These are phyloP conservation scores for Natrix natrix DNA, from an alignment of 2,797 vertebrate genomes.

Conservation along the genomic window DNA sequence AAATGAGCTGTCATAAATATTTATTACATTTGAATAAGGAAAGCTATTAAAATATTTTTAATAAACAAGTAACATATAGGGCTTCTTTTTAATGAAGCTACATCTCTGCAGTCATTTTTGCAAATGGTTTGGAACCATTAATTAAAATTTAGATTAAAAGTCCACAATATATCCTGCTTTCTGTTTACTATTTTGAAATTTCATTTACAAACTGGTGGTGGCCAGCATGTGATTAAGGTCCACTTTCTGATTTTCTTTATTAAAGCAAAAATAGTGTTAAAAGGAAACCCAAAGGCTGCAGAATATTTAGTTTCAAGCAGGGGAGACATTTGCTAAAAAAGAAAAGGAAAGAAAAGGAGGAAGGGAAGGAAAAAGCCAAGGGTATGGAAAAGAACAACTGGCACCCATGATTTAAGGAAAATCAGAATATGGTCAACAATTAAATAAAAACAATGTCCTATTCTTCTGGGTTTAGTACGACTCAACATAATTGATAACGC, in stretches of 20 bases:
- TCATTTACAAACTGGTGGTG: not conserved
- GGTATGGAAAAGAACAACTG: not conserved
- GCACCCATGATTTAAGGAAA: not conserved
- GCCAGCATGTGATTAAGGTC: not conserved
- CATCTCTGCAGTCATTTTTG: not conserved
- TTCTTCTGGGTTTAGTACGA: not conserved
- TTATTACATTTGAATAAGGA: conserved; percentile 42
- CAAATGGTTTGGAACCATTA: not conserved
- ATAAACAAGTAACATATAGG: conserved; percentile 39
- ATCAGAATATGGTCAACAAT: not conserved
- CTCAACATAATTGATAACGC: not conserved
- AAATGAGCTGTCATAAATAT: conserved; percentile 46
- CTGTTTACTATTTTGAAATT: not conserved
- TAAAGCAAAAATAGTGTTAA: not conserved
- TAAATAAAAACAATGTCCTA: not conserved
- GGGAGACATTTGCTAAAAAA: not conserved
- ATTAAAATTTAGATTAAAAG: not conserved
- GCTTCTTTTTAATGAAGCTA: conserved; percentile 31
- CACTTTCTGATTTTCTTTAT: not conserved
- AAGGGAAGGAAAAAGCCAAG: not conserved
- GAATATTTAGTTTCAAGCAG: not conserved
- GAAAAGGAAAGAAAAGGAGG: no score
- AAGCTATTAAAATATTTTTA: conserved; percentile 1
- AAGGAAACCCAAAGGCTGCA: not conserved
- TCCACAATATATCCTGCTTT: not conserved